These are phyloP conservation scores for Diplazon laetatorius DNA, from an alignment of 2,888 invertebrate genomes.

Conservation along the genomic window DNA sequence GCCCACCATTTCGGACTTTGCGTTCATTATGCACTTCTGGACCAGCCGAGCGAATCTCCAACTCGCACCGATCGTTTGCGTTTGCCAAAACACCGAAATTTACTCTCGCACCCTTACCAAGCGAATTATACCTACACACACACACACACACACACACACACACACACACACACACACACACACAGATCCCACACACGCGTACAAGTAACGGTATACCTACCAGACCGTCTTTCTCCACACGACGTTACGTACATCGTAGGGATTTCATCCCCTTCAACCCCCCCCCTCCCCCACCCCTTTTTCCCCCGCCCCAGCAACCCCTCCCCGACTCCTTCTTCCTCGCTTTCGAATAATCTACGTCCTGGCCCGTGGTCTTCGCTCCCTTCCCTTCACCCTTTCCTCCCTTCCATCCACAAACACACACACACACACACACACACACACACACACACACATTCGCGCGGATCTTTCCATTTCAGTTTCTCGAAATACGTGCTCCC, in stretches of 20 bases:
- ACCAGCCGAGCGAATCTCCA: background rate
- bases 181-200: background rate
- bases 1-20: constrained; percentile 22
- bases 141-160: background rate
- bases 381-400: too few species aligned
- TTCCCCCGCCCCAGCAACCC: background rate
- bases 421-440: background rate
- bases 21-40: constrained; percentile 8
- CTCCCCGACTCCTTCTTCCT: constrained; percentile 33
- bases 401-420: too few species aligned
- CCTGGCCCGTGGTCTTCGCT: constrained; percentile 44
- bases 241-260: constrained; percentile 13
- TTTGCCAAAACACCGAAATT: constrained; percentile 72
- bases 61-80: background rate
- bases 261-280: constrained; percentile 38
- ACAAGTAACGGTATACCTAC: background rate
- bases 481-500: constrained; percentile 49
- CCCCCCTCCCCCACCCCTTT: constrained; percentile 15
- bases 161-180: background rate
- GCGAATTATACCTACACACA: background rate
- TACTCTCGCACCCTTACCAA: constrained; percentile 61
- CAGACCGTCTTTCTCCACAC: background rate
- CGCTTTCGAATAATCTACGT: constrained; percentile 22
- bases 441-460: background rate
- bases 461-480: constrained; percentile 43